Evolutionary conservation across 2,888 invertebrate genomes (phyloP).

Genomic region (Tenthredo notha): DNA sequence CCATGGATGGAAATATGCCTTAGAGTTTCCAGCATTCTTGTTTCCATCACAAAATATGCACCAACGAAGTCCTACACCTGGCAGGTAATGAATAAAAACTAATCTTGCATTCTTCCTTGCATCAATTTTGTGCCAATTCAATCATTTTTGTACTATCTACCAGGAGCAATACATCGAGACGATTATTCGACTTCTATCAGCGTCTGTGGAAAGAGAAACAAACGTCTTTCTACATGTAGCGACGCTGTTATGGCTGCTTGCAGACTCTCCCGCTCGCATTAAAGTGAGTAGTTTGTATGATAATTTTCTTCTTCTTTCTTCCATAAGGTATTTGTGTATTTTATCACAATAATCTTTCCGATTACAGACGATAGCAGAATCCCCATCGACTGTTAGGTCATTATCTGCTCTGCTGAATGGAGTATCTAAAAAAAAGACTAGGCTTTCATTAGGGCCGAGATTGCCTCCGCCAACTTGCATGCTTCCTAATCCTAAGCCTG

Average conservation of each 20-base stretch:
- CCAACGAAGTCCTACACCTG: slow-evolving; percentile 83
- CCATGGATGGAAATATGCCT: slow-evolving; percentile 82
- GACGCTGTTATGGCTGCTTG: slow-evolving; percentile 71
- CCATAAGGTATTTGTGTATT: not conserved
- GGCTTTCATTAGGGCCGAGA: slow-evolving; percentile 10
- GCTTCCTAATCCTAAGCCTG: slow-evolving; percentile 67
- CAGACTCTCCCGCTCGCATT: slow-evolving; percentile 63
- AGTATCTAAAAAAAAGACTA: slow-evolving; percentile 21
- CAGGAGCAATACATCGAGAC: slow-evolving; percentile 82
- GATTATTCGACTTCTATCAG: slow-evolving; percentile 82
- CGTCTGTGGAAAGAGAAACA: slow-evolving; percentile 61
- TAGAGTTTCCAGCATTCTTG: slow-evolving; percentile 81
- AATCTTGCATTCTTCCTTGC: not conserved
- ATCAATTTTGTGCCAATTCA: not conserved
- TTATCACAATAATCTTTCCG: not conserved
- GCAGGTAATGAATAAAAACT: slow-evolving; percentile 76
- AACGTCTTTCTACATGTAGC: slow-evolving; percentile 67
- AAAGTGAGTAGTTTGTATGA: slow-evolving; percentile 56
- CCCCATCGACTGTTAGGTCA: not conserved
- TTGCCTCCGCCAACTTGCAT: not conserved
- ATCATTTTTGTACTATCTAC: slow-evolving; percentile 59
- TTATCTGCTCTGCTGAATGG: not conserved
- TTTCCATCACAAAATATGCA: slow-evolving; percentile 84
- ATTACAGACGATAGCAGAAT: slow-evolving; percentile 38
- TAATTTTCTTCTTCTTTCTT: not conserved